phyloP scores from a whole-genome alignment of 2,888 invertebrate genomes.

The Aleiodes testaceus region DNA sequence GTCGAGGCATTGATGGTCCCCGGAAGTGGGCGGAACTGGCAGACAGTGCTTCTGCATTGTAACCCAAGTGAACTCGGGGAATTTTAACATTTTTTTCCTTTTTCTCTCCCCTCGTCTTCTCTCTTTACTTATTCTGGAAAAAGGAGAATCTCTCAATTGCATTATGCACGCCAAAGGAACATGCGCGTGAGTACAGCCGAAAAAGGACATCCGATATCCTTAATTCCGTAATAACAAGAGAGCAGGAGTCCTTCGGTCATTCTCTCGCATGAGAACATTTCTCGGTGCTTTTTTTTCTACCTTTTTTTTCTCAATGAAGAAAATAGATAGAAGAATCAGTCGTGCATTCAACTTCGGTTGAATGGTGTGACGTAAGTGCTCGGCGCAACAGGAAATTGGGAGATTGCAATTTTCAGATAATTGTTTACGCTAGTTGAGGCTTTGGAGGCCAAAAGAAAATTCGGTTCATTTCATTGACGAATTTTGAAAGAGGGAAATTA shows the following conservation, averaged over 20 bases:
- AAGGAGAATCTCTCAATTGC: conserved; percentile 20
- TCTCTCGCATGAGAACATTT: conserved; percentile 49
- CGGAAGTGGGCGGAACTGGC: conserved; percentile 73
- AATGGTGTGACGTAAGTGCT: conserved; percentile 56
- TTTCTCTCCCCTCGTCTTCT: conserved; percentile 44
- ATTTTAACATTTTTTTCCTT: conserved; percentile 46
- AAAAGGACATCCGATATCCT: conserved; percentile 72
- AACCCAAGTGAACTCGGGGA: conserved; percentile 61
- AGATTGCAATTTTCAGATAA: conserved; percentile 52
- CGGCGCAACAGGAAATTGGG: conserved; percentile 65
- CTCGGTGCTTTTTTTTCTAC: conserved; percentile 41
- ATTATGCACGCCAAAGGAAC: conserved; percentile 42
- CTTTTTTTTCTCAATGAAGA: conserved; percentile 28
- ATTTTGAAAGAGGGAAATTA: not conserved
- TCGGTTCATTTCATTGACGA: not conserved
- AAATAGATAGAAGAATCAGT: conserved; percentile 51
- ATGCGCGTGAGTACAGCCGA: conserved; percentile 55
- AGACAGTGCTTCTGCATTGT: conserved; percentile 68
- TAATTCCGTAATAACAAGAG: conserved; percentile 70
- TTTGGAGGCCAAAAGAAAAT: conserved; percentile 23
- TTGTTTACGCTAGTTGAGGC: conserved; percentile 38
- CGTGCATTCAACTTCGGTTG: conserved; percentile 46
- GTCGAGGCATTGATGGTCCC: conserved; percentile 68
- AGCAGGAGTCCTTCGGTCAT: conserved; percentile 23
- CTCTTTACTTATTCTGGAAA: conserved; percentile 45